Percentiles rank a stretch among this genome's conserved stretches.
Evolutionary conservation across 2,888 invertebrate genomes (phyloP).

Genomic region (Tubiluchus corallicola): DNA sequence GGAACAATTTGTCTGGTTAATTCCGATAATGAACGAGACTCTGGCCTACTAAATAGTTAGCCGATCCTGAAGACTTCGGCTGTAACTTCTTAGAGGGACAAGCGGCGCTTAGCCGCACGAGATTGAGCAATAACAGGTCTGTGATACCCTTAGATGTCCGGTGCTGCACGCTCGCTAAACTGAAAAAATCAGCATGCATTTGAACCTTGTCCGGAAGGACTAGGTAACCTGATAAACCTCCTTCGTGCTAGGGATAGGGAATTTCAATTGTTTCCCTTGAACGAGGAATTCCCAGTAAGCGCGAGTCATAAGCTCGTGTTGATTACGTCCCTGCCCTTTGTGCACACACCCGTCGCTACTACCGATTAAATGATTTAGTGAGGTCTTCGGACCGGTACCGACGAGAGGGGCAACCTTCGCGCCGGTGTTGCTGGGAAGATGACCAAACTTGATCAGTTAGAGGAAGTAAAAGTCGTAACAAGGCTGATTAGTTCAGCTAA

Average conservation of each 20-base stretch:
- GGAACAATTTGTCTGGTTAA: conserved; percentile 52
- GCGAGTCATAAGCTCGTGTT: conserved; percentile 45
- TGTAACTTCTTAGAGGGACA: conserved; percentile 41
- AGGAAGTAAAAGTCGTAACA: too few species aligned
- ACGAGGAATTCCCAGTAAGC: conserved; percentile 50
- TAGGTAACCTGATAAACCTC: conserved; percentile 46
- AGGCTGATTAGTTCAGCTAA: too few species aligned
- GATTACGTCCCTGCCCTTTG: too few species aligned
- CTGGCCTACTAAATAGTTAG: too few species aligned
- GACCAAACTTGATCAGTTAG: too few species aligned
- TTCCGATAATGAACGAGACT: conserved; percentile 54
- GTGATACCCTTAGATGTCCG: conserved; percentile 43
- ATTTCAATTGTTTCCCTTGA: too few species aligned
- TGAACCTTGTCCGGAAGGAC: conserved; percentile 26
- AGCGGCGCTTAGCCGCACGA: conserved; percentile 39
- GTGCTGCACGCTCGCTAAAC: conserved; percentile 45
- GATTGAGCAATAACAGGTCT: conserved; percentile 42
- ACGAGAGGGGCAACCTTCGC: too few species aligned
- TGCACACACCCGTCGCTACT: conserved; percentile 52
- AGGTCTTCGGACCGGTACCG: too few species aligned
- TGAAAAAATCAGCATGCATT: conserved; percentile 37
- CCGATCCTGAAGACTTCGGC: conserved; percentile 36
- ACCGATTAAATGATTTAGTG: conserved; percentile 47
- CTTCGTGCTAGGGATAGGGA: too few species aligned
- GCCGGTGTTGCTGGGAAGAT: too few species aligned